Base-by-base conservation (phyloP, 2,888 invertebrate species). In the Tinea trinotella region DNA sequence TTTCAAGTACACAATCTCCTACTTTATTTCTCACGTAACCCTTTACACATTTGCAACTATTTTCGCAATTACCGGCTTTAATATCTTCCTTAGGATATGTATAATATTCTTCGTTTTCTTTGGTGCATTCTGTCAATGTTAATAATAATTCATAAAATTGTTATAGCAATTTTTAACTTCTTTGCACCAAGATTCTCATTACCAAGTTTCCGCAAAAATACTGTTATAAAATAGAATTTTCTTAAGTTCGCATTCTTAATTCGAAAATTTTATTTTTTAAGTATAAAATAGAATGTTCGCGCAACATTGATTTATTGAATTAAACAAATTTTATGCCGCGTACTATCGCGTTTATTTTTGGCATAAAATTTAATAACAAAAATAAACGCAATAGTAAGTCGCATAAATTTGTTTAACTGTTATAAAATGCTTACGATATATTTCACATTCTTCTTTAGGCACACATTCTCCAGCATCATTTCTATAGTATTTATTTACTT, bases 381-480 rank as follows among this genome's bases (percentile, higher is more conserved):
- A 30, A 30, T n/a, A n/a, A n/a, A n/a, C n/a, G n/a, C n/a, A n/a
- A n/a, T n/a, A n/a, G n/a, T n/a, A n/a, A n/a, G n/a, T n/a, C n/a
- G n/a, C n/a, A n/a, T n/a, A n/a, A n/a, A n/a, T n/a, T n/a, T n/a
- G n/a, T n/a, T n/a, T n/a, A n/a, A n/a, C n/a, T n/a, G n/a, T n/a
- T 24, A 24, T 24, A 7, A 7, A 24, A 24, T 24, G 9, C 40
- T 15, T 46, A 46, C 46, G 6, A 17, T 46, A 19, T 12, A n/a
- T 19, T 46, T 46, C 24, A 56, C 62, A 62, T 19, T 60, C 6
- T 3, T 56, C 7, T 1, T 53, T 53, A 12, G 59, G 56, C n/a
- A 63, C 56, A 55, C 62, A 63, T 15, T 15, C 17, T 9, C 54
- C 56, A n/a, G 56, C 12, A 0, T 44, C 13, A 36, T 57, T 49